Evolutionary conservation across 1,140 invertebrate species (phyloP).

Genomic region (Phthorimaea operculella): DNA sequence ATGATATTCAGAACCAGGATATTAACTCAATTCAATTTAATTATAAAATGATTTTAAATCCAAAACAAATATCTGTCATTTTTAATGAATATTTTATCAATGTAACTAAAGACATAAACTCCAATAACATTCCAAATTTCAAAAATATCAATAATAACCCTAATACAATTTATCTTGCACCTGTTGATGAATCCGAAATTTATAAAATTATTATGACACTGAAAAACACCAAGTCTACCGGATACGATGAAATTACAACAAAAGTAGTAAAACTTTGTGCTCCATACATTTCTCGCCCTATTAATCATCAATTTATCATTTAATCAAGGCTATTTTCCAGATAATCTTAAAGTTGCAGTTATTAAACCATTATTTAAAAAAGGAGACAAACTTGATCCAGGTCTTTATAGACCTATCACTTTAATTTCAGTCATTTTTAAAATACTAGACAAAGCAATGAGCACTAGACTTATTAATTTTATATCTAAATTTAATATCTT

Average conservation of each 20-base stretch:
- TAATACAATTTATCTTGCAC: background rate
- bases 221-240: background rate
- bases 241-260: constrained; percentile 1
- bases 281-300: background rate
- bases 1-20: no score
- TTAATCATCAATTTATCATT: constrained; percentile 3
- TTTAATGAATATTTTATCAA: no score
- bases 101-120: no score
- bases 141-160: no score
- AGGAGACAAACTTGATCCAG: background rate
- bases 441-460: background rate
- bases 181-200: background rate
- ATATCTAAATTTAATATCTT: background rate
- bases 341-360: background rate
- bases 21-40: background rate
- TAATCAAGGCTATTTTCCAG: background rate
- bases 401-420: background rate
- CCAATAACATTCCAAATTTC: no score
- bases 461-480: background rate
- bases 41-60: background rate
- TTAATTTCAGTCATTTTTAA: background rate
- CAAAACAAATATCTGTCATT: background rate
- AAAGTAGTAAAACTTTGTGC: constrained; percentile 1
- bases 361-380: no score
- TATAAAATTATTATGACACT: background rate